Base-by-base conservation (phyloP, 2,888 invertebrate genomes). In the Drosophila anomalata region DNA sequence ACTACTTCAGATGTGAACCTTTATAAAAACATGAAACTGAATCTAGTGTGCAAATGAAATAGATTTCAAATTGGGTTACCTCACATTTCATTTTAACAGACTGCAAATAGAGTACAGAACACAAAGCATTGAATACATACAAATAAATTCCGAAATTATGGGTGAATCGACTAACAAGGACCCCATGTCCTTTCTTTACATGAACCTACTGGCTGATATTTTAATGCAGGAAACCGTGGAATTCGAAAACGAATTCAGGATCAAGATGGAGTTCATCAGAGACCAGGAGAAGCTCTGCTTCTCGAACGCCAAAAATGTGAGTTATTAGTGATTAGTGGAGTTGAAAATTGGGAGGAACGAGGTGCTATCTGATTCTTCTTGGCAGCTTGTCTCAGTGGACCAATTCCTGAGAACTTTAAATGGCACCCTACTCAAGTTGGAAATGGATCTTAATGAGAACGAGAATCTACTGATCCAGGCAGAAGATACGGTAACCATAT, bases 161-260 rank as follows among this genome's bases (percentile, higher is more conserved):
- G 44, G 52, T 42, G 55, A 47, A 1, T 8, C 29, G 7, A 33
- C 44, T 4, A 42, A 47, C 20, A 50, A 66, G 12, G 74, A 76
- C 9, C 63, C 67, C 1, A 74, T 75, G 78, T 50, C 73, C 24
- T 89, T 86, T 47, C 52, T 75, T 14, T 53, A 80, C 29, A 63
- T 89, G 2, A 78, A 86, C 9, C 46, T 78, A 24, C 14, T 89
- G 33, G 48, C 73, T 2, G 63, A 72, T 22, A 31, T 73, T 44
- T 69, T 89, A 20, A 20, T 68, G 6, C 61, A 63, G 1, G 86
- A 86, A 20, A 66, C 74, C 0, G 48, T 73, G 7, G 78, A 89
- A 36, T n/a, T 82, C 0, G 44, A 48, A 11, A 17, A 11, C 0
- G 77, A 84, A 12, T 89, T 88, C 42, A 41, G 73, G 1, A 57